Evolutionary conservation across 2,113 vertebrate species (phyloP).

Genomic region (Etia nguti): DNA sequence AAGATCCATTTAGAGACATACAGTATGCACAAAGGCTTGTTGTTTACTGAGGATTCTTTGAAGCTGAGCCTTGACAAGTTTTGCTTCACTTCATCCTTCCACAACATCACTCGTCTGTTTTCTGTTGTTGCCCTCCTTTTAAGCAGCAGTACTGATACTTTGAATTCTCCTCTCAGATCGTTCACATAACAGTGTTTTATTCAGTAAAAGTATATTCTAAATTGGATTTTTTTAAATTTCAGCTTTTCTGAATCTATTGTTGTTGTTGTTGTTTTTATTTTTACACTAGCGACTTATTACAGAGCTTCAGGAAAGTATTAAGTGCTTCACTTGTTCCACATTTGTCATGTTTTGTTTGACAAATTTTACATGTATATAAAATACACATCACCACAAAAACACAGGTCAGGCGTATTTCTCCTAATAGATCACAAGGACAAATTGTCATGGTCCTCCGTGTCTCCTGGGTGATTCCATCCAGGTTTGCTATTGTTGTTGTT

Average conservation of each 20-base stretch:
- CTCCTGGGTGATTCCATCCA: background rate
- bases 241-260: no score
- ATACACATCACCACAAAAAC: background rate
- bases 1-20: background rate
- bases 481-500: background rate
- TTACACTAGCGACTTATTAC: background rate
- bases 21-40: background rate
- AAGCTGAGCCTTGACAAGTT: conserved; percentile 1
- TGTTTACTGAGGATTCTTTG: conserved; percentile 4
- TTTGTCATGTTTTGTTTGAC: background rate
- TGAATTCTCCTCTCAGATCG: background rate
- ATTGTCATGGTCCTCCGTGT: background rate
- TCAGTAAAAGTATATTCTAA: background rate
- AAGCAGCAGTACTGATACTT: background rate
- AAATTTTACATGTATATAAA: background rate
- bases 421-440: background rate
- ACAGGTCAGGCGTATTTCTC: rapidly evolving
- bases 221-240: no score
- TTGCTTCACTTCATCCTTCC: background rate
- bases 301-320: background rate
- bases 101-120: background rate
- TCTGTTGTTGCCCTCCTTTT: background rate
- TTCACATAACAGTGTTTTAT: background rate
- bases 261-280: background rate
- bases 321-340: background rate